Evolutionary conservation across 2,113 vertebrate genomes (phyloP).

Genomic region (Centrocercus urophasianus): DNA sequence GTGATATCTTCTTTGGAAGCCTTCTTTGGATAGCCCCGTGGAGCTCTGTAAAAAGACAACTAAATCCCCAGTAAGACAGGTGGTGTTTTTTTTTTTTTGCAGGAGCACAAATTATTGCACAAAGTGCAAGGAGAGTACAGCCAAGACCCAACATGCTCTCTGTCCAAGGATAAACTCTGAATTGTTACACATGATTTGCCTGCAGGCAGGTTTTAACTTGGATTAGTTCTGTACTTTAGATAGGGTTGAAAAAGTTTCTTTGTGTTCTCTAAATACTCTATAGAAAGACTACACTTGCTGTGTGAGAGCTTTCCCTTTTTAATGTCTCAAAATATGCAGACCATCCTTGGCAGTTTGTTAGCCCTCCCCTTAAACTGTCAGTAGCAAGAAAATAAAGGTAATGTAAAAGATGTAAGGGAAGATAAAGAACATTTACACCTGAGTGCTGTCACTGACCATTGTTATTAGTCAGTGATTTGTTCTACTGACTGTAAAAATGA

Average conservation of each 20-base stretch:
- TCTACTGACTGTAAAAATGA: neutral
- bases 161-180: conserved; percentile 37
- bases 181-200: neutral
- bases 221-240: conserved; percentile 30
- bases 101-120: neutral
- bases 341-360: neutral
- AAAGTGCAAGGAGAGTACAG: neutral
- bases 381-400: neutral
- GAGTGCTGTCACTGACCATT: neutral
- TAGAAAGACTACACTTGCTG: neutral
- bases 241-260: conserved; percentile 47
- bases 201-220: conserved; percentile 32
- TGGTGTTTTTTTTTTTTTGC: conserved; percentile 8
- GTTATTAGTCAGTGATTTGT: neutral
- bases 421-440: neutral
- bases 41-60: neutral
- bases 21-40: accelerated
- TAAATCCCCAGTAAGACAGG: neutral
- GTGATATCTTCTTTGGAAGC: neutral
- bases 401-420: neutral
- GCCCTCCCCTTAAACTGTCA: neutral
- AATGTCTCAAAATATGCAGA: neutral
- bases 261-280: conserved; percentile 29
- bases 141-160: neutral
- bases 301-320: neutral